Evolutionary conservation across 2,797 vertebrate genomes (phyloP).

Genomic region (Pygocentrus nattereri): DNA sequence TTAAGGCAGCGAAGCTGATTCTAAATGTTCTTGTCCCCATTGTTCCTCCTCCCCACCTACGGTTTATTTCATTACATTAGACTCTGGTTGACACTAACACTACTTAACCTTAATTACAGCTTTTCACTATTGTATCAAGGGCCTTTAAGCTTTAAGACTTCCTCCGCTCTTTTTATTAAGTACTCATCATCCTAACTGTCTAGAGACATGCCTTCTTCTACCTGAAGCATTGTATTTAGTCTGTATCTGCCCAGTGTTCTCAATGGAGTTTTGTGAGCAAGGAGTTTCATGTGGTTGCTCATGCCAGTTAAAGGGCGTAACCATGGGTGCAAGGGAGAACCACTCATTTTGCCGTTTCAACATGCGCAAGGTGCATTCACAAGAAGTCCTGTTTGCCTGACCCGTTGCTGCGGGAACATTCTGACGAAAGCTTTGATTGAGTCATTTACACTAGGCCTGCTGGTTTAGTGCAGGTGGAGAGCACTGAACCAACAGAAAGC

Average conservation of each 20-base stretch:
- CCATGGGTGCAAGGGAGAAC: constrained; percentile 40
- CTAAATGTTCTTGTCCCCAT: not conserved
- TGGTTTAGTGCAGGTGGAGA: constrained; percentile 10
- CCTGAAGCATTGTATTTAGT: constrained; percentile 8
- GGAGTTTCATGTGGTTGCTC: constrained; percentile 56
- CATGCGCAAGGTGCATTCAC: constrained; percentile 59
- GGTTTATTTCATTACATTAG: not conserved
- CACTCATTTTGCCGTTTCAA: constrained; percentile 54
- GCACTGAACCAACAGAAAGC: not conserved
- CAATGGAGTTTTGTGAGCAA: constrained; percentile 19
- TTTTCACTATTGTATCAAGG: not conserved
- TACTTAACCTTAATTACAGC: constrained; percentile 17
- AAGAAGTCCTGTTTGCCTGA: constrained; percentile 68
- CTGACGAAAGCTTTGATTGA: constrained; percentile 52
- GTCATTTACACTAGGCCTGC: constrained; percentile 26
- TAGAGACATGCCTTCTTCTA: constrained; percentile 11
- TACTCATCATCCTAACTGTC: not conserved
- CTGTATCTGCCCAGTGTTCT: not conserved
- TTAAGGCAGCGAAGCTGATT: constrained; percentile 15
- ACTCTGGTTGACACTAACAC: not conserved
- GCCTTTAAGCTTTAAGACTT: not conserved
- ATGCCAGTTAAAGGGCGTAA: constrained; percentile 41
- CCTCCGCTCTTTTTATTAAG: not conserved
- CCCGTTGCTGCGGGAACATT: constrained; percentile 63
- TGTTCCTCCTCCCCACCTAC: not conserved